phyloP scores from a whole-genome alignment of 1,140 invertebrate species.

The Caenorhabditis elegans region DNA sequence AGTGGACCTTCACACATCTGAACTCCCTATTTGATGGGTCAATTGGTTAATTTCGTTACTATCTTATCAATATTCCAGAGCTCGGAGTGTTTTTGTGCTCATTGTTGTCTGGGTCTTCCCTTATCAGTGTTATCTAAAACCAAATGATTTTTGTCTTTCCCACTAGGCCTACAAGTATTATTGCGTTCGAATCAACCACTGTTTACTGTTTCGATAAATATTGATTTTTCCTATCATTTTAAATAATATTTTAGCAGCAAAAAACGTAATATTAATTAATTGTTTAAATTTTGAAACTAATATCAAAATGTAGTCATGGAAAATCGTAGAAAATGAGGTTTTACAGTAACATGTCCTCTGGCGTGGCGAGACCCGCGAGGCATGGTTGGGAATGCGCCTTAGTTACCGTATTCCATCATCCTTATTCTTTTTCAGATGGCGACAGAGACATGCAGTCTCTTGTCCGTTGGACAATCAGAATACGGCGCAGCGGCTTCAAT shows the following conservation, averaged over 20 bases:
- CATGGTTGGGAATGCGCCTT: too few relatives aligned
- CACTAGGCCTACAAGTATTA: background rate
- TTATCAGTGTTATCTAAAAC: slow-evolving; percentile 7
- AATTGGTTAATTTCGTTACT: too few relatives aligned
- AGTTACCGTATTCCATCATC: too few relatives aligned
- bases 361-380: too few relatives aligned
- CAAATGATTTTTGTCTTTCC: background rate
- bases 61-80: background rate
- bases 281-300: too few relatives aligned
- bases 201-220: background rate
- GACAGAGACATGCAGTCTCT: slow-evolving; percentile 37
- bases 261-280: too few relatives aligned
- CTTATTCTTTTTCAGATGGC: slow-evolving; percentile 11
- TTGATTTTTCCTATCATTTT: background rate
- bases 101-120: background rate
- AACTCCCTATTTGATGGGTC: too few relatives aligned
- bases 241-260: background rate
- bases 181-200: slow-evolving; percentile 2
- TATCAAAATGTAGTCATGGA: too few relatives aligned
- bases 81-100: background rate
- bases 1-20: too few relatives aligned
- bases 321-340: too few relatives aligned
- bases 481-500: slow-evolving; percentile 39
- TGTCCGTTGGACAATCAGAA: slow-evolving; percentile 41
- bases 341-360: too few relatives aligned